phyloP scores from a whole-genome alignment of 1,140 invertebrate species.

The Solenopsis fugax region DNA sequence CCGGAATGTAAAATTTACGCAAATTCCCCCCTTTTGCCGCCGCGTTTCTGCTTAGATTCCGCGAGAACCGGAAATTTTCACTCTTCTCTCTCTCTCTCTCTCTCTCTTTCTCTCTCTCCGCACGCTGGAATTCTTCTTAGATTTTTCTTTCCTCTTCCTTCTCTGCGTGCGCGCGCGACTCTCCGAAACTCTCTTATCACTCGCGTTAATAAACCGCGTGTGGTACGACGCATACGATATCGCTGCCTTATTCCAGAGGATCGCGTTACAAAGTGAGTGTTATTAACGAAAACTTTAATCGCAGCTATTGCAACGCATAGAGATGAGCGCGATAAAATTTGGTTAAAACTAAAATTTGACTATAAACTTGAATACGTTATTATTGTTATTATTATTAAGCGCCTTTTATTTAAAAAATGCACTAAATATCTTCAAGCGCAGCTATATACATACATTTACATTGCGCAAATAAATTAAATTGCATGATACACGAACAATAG shows the following conservation, averaged over 20 bases:
- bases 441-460: neutral
- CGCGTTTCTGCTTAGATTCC: slow-evolving; percentile 34
- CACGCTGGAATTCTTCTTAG: slow-evolving; percentile 5
- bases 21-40: slow-evolving; percentile 21
- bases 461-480: slow-evolving; percentile 5
- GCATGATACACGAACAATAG: neutral
- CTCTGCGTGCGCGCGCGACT: neutral
- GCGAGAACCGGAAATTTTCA: slow-evolving; percentile 41
- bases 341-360: neutral
- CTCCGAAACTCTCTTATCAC: slow-evolving; percentile 29
- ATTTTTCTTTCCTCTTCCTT: neutral
- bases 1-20: slow-evolving; percentile 61
- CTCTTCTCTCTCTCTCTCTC: slow-evolving; percentile 1
- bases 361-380: neutral
- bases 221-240: neutral
- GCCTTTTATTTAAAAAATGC: neutral
- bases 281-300: slow-evolving; percentile 4
- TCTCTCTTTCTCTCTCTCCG: neutral
- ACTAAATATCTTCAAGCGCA: neutral
- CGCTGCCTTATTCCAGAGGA: neutral
- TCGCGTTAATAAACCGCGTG: slow-evolving; percentile 36
- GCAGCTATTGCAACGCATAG: neutral
- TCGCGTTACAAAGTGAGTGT: slow-evolving; percentile 21
- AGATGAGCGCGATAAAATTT: slow-evolving; percentile 28
- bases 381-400: neutral